Evolutionary conservation across 2,797 vertebrate species (phyloP).

Genomic region (Sebastes nivosus): DNA sequence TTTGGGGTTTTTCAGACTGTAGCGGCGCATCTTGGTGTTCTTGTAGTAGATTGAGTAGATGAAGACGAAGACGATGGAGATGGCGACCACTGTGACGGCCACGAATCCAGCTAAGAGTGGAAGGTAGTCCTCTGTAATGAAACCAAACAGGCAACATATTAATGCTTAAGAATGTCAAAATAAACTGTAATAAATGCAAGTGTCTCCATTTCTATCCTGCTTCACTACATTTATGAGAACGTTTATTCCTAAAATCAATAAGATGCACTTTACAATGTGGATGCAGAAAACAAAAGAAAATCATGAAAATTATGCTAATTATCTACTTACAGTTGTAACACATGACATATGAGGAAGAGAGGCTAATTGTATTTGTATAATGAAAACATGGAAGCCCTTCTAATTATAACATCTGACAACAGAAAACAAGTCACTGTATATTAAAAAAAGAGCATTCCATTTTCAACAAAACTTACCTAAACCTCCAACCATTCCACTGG

Average conservation of each 20-base stretch:
- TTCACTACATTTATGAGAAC: neutral
- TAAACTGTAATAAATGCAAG: neutral
- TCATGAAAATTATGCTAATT: neutral
- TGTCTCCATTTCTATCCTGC: neutral
- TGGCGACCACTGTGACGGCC: constrained; percentile 76
- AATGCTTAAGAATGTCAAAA: neutral
- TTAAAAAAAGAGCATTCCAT: neutral
- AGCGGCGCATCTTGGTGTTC: constrained; percentile 84
- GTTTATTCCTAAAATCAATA: neutral
- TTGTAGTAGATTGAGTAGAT: constrained; percentile 87
- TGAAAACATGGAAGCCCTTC: neutral
- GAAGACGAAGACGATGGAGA: constrained; percentile 75
- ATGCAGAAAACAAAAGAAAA: neutral
- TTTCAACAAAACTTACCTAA: neutral
- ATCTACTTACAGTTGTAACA: neutral
- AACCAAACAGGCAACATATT: constrained; percentile 24
- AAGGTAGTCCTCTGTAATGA: constrained; percentile 83
- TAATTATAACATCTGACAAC: neutral
- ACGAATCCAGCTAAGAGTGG: constrained; percentile 84
- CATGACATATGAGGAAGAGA: neutral
- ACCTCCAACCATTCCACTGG: neutral
- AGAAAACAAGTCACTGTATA: neutral
- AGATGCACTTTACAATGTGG: neutral
- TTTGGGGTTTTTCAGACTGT: constrained; percentile 82
- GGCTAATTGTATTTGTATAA: neutral